A percentile compares a stretch with the other conserved stretches of the same genome.
Evolutionary conservation across 2,888 invertebrate species (phyloP).

Genomic region (Synanthedon tipuliformis): DNA sequence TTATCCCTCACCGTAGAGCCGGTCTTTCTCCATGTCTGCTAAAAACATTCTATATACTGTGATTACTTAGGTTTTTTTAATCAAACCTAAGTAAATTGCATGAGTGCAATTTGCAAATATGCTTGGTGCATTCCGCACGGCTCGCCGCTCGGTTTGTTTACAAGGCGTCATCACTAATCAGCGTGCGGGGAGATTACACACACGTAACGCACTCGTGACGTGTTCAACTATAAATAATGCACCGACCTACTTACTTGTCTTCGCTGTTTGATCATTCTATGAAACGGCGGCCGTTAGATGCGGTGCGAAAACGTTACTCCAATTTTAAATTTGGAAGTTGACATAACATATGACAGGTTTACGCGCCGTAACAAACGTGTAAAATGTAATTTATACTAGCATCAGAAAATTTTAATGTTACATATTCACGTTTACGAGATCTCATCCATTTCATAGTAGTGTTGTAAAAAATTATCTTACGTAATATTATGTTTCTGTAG

Average conservation of each 20-base stretch:
- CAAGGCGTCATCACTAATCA: slow-evolving; percentile 1
- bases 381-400: not conserved
- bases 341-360: not conserved
- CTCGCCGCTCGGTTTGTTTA: slow-evolving; percentile 13
- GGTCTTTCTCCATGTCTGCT: too few species aligned
- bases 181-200: slow-evolving; percentile 7
- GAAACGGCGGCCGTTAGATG: not conserved
- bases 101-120: too few species aligned
- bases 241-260: slow-evolving; percentile 54
- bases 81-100: too few species aligned
- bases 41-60: too few species aligned
- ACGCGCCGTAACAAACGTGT: not conserved
- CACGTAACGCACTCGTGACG: slow-evolving; percentile 27
- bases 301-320: not conserved
- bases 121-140: not conserved
- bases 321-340: not conserved
- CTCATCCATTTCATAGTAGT: too few species aligned
- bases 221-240: slow-evolving; percentile 50
- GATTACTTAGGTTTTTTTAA: too few species aligned
- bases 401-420: not conserved
- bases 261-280: not conserved
- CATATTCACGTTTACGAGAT: too few species aligned
- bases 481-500: too few species aligned
- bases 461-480: too few species aligned
- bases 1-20: too few species aligned